Evolutionary conservation across 2,797 vertebrate genomes (phyloP), one percentile per base, ranked within the genome.

Genomic region (Rhodeus uyekii): DNA sequence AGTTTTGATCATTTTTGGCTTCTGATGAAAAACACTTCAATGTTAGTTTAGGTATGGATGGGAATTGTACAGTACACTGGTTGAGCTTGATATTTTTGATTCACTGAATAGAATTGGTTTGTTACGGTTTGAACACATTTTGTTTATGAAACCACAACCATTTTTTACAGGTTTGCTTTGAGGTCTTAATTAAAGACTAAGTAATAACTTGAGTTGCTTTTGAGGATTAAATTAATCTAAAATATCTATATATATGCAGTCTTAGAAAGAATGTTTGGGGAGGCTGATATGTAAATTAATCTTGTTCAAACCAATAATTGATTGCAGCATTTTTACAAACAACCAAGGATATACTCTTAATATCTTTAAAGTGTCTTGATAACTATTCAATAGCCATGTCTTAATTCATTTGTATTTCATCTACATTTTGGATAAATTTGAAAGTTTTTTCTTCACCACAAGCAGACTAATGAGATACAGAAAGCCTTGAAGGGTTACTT

Each of bases 151-250:
- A 48, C 42, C 27, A 12, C 2, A 46, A 46, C 10, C 4, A 0
- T n/a, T 64, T 48, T 46, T 36, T 16, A 61, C 65, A 73, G 10
- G 46, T 48, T 22, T 68, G 50, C 13, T 68, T 74, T 36, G 38
- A 65, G 60, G 10, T 4, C 71, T 67, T n/a, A 27, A 71, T 84
- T 55, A 85, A 87, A 81, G 58, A 46, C 22, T 29, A 34, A 68
- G 29, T 34, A 78, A 53, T 64, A 46, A 38, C 50, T 12, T 2
- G 8, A 60, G 29, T 55, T 12, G 13, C 55, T 69, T 69, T 24
- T 32, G 24, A 78, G 60, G 75, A 84, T 84, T 38, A 79, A 83
- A 74, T 39, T 0, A 9, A 27, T 64, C 8, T n/a, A 50, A 53
- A 50, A 3, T 53, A 18, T 36, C 29, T 65, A 50, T 36, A 67